Conservation (phyloP, 2,888 invertebrate species). For the Ichneumoninae sp. region DNA sequence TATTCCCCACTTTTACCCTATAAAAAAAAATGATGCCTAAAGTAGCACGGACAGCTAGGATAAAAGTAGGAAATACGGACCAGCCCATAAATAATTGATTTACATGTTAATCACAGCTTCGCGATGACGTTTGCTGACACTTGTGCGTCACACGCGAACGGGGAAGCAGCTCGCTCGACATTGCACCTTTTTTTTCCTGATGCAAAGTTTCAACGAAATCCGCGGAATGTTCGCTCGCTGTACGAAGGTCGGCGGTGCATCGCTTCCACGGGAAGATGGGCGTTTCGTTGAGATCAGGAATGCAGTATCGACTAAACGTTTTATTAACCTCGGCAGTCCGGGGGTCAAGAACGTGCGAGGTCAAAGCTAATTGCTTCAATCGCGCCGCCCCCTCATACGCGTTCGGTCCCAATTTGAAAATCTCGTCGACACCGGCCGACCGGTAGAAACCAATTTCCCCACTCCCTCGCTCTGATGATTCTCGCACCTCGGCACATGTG, state of each 20-base stretch:
- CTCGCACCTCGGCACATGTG: neutral
- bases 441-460: constrained; percentile 17
- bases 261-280: neutral
- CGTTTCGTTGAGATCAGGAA: constrained; percentile 43
- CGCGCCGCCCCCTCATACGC: constrained; percentile 17
- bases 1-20: too few species aligned
- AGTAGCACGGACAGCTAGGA: too few species aligned
- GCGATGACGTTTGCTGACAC: too few species aligned
- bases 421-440: constrained; percentile 15
- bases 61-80: too few species aligned
- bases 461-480: constrained; percentile 9
- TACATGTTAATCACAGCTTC: too few species aligned
- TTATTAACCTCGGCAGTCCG: constrained; percentile 42
- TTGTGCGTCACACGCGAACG: too few species aligned
- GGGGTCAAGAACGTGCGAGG: constrained; percentile 37
- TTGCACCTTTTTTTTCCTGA: neutral
- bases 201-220: neutral
- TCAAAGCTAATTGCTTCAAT: constrained; percentile 31
- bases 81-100: too few species aligned
- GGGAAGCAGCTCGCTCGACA: too few species aligned
- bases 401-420: constrained; percentile 40
- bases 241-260: neutral
- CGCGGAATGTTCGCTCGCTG: neutral
- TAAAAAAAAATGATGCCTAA: too few species aligned
- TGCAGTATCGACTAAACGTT: constrained; percentile 48